Evolutionary conservation across 2,888 invertebrate species (phyloP).

Genomic region (Tanytarsus gracilentus): DNA sequence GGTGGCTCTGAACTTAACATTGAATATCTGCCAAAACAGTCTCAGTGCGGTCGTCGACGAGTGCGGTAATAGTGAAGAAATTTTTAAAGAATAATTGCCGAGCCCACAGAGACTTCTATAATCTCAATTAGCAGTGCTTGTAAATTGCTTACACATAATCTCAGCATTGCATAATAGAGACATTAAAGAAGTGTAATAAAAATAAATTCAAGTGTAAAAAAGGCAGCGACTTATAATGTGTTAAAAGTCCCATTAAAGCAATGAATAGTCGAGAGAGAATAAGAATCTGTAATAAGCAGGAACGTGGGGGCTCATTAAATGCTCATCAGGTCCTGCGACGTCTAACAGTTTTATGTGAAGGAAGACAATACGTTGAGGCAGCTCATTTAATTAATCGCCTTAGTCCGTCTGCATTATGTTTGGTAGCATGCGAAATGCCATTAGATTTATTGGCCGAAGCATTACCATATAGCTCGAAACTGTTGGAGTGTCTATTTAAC

Average conservation of each 20-base stretch:
- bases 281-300: conserved; percentile 45
- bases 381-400: conserved; percentile 73
- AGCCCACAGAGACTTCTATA: no score
- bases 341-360: conserved; percentile 74
- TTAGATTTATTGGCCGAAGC: conserved; percentile 82
- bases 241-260: neutral
- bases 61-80: conserved; percentile 9
- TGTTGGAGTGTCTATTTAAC: conserved; percentile 73
- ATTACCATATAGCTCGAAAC: conserved; percentile 75
- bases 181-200: no score
- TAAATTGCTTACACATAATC: no score
- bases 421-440: conserved; percentile 68
- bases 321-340: conserved; percentile 58
- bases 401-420: conserved; percentile 68
- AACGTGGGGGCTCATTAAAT: conserved; percentile 52
- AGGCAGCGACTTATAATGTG: no score
- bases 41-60: neutral
- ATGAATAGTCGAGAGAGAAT: conserved; percentile 55
- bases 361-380: conserved; percentile 82
- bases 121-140: no score
- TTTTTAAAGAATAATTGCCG: neutral
- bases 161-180: no score
- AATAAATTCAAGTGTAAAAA: no score
- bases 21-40: conserved; percentile 6
- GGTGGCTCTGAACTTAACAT: conserved; percentile 4